Percentiles rank a stretch among this genome's conserved stretches.
Evolutionary conservation across 2,113 vertebrate species (phyloP).

Genomic region (Vimba vimba): DNA sequence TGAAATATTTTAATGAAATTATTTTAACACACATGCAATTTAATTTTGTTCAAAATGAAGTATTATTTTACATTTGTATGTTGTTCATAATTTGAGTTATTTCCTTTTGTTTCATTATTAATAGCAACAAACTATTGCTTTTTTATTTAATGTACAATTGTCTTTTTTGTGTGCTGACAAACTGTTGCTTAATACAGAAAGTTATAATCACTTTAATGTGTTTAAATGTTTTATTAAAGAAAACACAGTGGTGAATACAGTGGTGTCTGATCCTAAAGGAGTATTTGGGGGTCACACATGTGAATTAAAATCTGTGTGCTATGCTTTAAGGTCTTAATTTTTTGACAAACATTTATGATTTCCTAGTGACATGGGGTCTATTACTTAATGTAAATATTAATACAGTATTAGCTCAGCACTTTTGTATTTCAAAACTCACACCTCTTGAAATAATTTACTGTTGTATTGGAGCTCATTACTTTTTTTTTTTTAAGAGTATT

Average conservation of each 20-base stretch:
- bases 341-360: not conserved
- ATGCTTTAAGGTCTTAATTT: not conserved
- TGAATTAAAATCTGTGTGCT: not conserved
- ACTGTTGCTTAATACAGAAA: not conserved
- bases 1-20: not conserved
- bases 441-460: not conserved
- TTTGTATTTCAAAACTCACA: not conserved
- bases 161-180: not conserved
- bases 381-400: not conserved
- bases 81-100: not conserved
- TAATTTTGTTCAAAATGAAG: not conserved
- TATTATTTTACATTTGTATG: not conserved
- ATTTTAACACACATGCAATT: not conserved
- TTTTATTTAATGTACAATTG: not conserved
- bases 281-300: not conserved
- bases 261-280: not conserved
- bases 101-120: not conserved
- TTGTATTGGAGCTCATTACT: too few species aligned
- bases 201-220: not conserved
- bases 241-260: too few species aligned
- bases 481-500: not conserved
- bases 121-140: not conserved
- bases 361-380: not conserved
- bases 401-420: not conserved
- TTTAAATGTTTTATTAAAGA: not conserved